Evolutionary conservation across 2,797 vertebrate genomes (phyloP).

Genomic region (Mallotus villosus): DNA sequence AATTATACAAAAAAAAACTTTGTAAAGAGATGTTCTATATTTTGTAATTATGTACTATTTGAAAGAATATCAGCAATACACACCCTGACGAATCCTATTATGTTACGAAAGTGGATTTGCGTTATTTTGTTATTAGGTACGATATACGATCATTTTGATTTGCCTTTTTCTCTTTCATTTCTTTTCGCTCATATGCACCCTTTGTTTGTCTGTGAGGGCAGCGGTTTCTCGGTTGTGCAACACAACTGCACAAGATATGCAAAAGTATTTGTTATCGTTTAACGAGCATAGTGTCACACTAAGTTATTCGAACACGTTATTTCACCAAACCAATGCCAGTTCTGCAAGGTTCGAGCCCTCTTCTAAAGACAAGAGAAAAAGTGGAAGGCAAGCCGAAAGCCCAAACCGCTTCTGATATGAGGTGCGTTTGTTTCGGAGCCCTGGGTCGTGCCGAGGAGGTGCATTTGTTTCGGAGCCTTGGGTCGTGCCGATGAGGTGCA

Average conservation of each 20-base stretch:
- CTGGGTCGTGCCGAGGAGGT: constrained; percentile 19
- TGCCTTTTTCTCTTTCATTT: constrained; percentile 56
- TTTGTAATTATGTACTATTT: constrained; percentile 98
- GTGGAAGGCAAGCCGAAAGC: constrained; percentile 45
- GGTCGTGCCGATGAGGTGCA: constrained; percentile 35
- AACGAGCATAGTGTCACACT: constrained; percentile 34
- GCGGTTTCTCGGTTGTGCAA: constrained; percentile 73
- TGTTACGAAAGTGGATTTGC: constrained; percentile 70
- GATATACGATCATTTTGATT: constrained; percentile 73
- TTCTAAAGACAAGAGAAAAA: constrained; percentile 54
- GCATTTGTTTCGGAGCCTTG: neutral
- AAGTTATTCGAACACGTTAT: constrained; percentile 30
- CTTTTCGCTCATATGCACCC: constrained; percentile 67
- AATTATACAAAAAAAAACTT: constrained; percentile 67
- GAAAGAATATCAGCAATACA: constrained; percentile 95
- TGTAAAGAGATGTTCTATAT: constrained; percentile 99
- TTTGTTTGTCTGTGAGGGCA: constrained; percentile 66
- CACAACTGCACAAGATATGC: constrained; percentile 79
- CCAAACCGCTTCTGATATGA: constrained; percentile 46
- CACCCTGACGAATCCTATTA: constrained; percentile 85
- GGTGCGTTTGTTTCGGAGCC: too few relatives aligned
- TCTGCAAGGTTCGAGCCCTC: constrained; percentile 50
- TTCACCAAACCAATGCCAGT: constrained; percentile 55
- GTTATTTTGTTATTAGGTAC: constrained; percentile 83
- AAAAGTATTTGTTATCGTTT: constrained; percentile 60